Base-by-base conservation (phyloP, 2,797 vertebrate species). In the Atherinosoma microstoma region DNA sequence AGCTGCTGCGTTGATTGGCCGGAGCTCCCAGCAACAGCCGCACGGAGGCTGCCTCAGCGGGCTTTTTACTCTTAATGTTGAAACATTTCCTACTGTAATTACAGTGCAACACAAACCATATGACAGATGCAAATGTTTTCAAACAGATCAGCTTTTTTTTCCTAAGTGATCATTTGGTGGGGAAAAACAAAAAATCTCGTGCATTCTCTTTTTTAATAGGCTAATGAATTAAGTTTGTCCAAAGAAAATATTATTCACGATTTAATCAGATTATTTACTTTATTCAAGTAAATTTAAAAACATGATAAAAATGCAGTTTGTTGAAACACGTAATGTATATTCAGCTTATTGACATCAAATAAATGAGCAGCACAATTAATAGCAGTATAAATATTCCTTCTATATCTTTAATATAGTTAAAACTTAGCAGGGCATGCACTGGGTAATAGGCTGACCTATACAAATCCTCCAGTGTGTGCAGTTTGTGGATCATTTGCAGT, bases 11-110 rank as follows among this genome's bases (percentile, higher is more conserved):
- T 79, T 92, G 92, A 95, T 94, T 95, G 94, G 94, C 87, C 85
- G 87, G 84, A 83, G 83, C 91, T 94, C 93, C 91, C 93, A 93
- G 93, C 93, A 94, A 94, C 93, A 94, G 93, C 82, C 83, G 78
- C 82, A 59, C 85, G 82, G 80, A 84, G 84, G 76, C 79, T 40
- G 78, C 69, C 69, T 73, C 66, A 12, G 2, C 71, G 22, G 64
- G 60, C 64, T 58, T 20, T 42, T 27, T 1, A 42, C 70, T 40
- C 76, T 34, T 72, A 35, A 53, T 63, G 60, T 24, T 22, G 40
- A 57, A 49, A 49, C 16, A 22, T 40, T 47, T 34, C 45, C 45
- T 24, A 8, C 11, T 51, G 47, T 49, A 49, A 49, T 51, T 22
- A 22, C 47, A 22, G 9, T 51, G 8, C 8, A 22, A 22, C 47